Conservation (phyloP, 2,797 vertebrate genomes). For the Otus scops region DNA sequence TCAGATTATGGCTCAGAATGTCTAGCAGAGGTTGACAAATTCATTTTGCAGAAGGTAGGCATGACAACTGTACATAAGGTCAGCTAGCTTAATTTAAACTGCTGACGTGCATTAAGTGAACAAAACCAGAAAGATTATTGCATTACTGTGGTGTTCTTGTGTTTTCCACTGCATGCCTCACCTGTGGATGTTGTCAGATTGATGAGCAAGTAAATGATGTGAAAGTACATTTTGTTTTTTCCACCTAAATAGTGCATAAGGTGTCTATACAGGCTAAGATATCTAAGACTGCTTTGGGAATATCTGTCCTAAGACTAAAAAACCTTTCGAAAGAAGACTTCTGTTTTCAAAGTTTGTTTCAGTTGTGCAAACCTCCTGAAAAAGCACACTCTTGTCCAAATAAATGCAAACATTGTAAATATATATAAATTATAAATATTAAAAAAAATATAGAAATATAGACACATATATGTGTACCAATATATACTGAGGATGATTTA, state of each 20-base stretch:
- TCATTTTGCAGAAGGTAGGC: neutral
- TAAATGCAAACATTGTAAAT: neutral
- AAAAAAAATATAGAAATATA: neutral
- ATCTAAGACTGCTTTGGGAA: neutral
- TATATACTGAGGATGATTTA: neutral
- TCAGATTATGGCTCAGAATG: neutral
- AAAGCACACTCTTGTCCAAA: neutral
- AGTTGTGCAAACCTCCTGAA: neutral
- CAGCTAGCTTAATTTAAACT: neutral
- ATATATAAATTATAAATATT: neutral
- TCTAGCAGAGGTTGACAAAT: neutral
- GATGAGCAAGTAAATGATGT: neutral
- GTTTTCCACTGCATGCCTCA: neutral
- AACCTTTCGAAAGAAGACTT: neutral
- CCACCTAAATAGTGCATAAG: neutral
- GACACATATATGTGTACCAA: too few species aligned
- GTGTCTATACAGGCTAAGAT: neutral
- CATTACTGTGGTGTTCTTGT: neutral
- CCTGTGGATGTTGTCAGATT: neutral
- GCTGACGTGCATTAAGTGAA: neutral
- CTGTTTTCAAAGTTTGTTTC: neutral
- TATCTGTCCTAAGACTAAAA: neutral
- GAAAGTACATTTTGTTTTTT: neutral
- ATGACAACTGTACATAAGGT: rapidly evolving
- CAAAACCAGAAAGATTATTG: neutral